Base-by-base conservation (phyloP, 2,113 vertebrate species). In the Neoarius graeffei region DNA sequence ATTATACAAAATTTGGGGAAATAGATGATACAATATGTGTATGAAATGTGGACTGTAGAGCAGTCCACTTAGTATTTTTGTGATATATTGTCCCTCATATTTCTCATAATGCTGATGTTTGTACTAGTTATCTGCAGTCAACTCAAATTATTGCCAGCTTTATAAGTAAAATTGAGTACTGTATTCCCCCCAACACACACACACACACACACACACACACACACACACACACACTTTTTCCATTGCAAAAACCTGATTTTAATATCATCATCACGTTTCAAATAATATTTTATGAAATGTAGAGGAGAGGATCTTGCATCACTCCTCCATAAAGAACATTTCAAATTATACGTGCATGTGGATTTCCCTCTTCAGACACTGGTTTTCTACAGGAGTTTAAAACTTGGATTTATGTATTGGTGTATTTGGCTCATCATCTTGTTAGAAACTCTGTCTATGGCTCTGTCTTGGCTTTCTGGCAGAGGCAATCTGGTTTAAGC, bases 1-100 rank as follows among this genome's bases (percentile, higher is more conserved):
- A 95, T 93, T 95, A 95, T 96, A 96, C 92, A 96, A 95, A 80
- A 66, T 48, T 62, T 76, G 83, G 20, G 25, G 57, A 86, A 19
- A 91, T 93, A 19, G 66, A 59, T 30, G 1, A 52, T n/a, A 54
- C 42, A 52, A 27, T 56, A 27, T 56, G 50, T 27, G 52, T 27
- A 80, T 56, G 25, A 56, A 56, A 56, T 91, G 90, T 57, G 96
- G 97, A 96, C 97, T 97, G 98, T 99, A 95, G 97, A 98, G 96
- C 98, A 89, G 95, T 97, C 96, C 96, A 94, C 85, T 4, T 77
- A 81, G 80, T 89, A 88, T 85, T 86, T 86, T 87, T 90, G 67
- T 90, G 85, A 88, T 82, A n/a, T 69, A 88, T 50, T 57, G 80
- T 76, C 81, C 54, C 83, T 87, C 66, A 81, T 89, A 85, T 89